Percentiles rank a stretch among this genome's conserved stretches.
phyloP scores from a whole-genome alignment of 2,797 vertebrate genomes.

The Pelodytes ibericus region DNA sequence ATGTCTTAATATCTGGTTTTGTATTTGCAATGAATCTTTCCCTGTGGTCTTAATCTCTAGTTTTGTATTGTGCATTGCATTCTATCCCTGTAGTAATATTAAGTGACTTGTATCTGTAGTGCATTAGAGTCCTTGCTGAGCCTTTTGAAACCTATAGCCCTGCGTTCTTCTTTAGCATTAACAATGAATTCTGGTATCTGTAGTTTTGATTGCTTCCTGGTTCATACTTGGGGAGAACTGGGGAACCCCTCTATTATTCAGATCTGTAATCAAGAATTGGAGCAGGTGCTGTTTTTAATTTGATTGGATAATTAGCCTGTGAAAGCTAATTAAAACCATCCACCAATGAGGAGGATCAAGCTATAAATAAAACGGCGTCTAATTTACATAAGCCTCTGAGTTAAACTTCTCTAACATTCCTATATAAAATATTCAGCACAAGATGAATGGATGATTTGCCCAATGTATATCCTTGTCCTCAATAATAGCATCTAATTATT shows the following conservation, averaged over 20 bases:
- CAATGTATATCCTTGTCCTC: not conserved
- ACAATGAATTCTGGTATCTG: conserved; percentile 7
- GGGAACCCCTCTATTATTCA: conserved; percentile 36
- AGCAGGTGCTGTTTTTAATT: conserved; percentile 76
- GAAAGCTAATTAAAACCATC: conserved; percentile 75
- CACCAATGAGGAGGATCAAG: conserved; percentile 68
- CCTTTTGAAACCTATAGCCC: not conserved
- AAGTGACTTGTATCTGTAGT: not conserved
- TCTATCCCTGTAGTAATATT: not conserved
- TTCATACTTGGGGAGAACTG: conserved; percentile 11
- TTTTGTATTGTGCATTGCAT: not conserved
- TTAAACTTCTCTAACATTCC: conserved; percentile 33
- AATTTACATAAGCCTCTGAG: conserved; percentile 59
- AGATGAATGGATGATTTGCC: conserved; percentile 4
- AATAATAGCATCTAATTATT: not conserved
- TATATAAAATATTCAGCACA: conserved; percentile 25
- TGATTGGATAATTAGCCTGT: conserved; percentile 81
- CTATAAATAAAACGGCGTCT: conserved; percentile 70
- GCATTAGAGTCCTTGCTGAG: not conserved
- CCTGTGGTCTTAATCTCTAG: too few relatives aligned
- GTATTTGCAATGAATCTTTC: too few relatives aligned
- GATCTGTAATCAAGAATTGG: conserved; percentile 66
- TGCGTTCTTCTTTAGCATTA: not conserved
- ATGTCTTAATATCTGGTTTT: not conserved
- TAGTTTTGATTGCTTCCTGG: not conserved